Percentiles rank a stretch among this genome's conserved stretches.
Evolutionary conservation across 2,888 invertebrate genomes (phyloP).

Genomic region (Gymnocheta viridis): DNA sequence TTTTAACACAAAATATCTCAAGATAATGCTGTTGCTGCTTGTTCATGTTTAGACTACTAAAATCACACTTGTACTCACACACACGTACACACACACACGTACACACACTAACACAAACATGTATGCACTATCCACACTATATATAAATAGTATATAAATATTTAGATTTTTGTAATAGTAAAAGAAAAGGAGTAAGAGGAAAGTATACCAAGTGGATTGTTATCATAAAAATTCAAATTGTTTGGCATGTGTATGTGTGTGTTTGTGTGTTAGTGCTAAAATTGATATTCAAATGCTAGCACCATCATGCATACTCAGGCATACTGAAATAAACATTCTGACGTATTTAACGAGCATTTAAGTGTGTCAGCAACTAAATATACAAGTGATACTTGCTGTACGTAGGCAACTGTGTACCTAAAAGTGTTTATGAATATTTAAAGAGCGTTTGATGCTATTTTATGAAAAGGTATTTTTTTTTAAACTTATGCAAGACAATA

Average conservation of each 20-base stretch:
- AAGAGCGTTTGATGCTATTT: conserved; percentile 53
- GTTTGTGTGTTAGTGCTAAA: conserved; percentile 25
- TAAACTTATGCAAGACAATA: not conserved
- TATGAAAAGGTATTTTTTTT: not conserved
- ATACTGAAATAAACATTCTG: conserved; percentile 18
- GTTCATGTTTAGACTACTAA: conserved; percentile 54
- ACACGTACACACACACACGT: not conserved
- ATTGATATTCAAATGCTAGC: conserved; percentile 39
- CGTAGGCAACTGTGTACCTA: not conserved
- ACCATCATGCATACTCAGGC: not conserved
- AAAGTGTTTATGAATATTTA: conserved; percentile 67
- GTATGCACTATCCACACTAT: conserved; percentile 2
- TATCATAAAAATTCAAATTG: conserved; percentile 63
- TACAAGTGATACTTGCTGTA: conserved; percentile 35
- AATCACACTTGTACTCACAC: conserved; percentile 22
- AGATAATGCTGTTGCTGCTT: conserved; percentile 54
- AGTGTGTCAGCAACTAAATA: conserved; percentile 66
- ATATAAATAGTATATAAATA: conserved; percentile 37
- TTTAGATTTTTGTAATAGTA: not conserved
- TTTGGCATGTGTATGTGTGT: conserved; percentile 7
- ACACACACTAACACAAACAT: too few relatives aligned
- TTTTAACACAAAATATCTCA: conserved; percentile 57
- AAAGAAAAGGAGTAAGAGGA: conserved; percentile 8
- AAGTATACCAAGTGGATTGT: conserved; percentile 60
- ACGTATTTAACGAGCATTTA: conserved; percentile 67